Percentiles rank a stretch among this genome's conserved stretches.
Evolutionary conservation across 37 sponge, comb jelly and placozoan genomes (phyloP).

Genomic region (Halichondria panicea): DNA sequence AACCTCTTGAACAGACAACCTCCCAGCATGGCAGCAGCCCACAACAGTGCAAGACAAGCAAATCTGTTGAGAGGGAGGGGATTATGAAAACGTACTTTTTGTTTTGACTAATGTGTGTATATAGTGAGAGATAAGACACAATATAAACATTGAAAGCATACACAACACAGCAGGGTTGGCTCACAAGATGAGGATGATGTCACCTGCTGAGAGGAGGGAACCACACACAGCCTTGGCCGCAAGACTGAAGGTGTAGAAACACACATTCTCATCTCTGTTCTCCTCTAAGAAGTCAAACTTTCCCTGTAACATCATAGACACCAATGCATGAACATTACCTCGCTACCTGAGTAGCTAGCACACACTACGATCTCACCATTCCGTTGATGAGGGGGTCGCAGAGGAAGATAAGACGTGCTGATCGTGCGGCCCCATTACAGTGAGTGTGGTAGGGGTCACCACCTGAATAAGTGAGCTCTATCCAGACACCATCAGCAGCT

Average conservation of each 20-base stretch:
- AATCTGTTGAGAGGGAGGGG: slow-evolving; percentile 21
- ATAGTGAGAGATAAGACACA: too few relatives aligned
- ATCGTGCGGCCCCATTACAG: slow-evolving; percentile 24
- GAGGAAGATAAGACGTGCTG: slow-evolving; percentile 54
- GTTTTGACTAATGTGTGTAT: too few relatives aligned
- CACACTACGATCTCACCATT: slow-evolving; percentile 25
- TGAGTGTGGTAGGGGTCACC: slow-evolving; percentile 57
- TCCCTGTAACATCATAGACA: slow-evolving; percentile 39
- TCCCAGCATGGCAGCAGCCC: slow-evolving; percentile 48
- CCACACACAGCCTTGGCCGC: slow-evolving; percentile 52
- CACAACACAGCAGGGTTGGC: too few relatives aligned
- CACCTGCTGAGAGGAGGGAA: slow-evolving; percentile 29
- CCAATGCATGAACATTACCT: neutral
- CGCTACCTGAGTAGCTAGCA: too few relatives aligned
- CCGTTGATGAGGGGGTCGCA: slow-evolving; percentile 65
- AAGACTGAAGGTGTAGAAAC: slow-evolving; percentile 71
- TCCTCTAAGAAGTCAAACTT: slow-evolving; percentile 67
- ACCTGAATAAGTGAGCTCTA: slow-evolving; percentile 56
- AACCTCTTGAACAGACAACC: slow-evolving; percentile 67
- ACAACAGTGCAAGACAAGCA: slow-evolving; percentile 31
- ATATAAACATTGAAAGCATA: too few relatives aligned
- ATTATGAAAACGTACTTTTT: neutral
- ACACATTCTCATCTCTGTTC: slow-evolving; percentile 46
- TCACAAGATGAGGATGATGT: slow-evolving; percentile 71
- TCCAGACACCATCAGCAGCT: slow-evolving; percentile 58